Percentiles rank a stretch among this genome's conserved stretches.
phyloP scores from a whole-genome alignment of 2,797 vertebrate species.

The Pterois miles region DNA sequence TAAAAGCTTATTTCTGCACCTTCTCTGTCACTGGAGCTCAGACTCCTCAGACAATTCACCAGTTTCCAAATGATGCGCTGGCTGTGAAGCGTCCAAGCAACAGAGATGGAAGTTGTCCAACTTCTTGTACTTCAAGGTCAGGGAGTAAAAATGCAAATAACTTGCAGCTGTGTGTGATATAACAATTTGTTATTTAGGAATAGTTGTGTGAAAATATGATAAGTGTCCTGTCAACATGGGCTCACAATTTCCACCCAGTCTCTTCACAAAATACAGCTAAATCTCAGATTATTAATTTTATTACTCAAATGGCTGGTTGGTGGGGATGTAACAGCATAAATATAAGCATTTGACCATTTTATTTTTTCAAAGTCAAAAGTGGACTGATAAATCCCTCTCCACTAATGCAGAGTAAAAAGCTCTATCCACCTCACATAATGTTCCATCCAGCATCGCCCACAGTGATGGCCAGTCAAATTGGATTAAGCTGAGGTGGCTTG shows the following conservation, averaged over 20 bases:
- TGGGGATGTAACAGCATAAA: constrained; percentile 38
- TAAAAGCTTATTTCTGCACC: constrained; percentile 79
- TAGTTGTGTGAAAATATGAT: neutral
- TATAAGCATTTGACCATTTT: constrained; percentile 65
- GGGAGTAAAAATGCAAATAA: neutral
- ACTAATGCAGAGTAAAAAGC: constrained; percentile 80
- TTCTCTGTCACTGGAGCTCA: constrained; percentile 69
- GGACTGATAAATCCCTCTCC: constrained; percentile 73
- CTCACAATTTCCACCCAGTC: neutral
- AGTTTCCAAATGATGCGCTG: constrained; percentile 63
- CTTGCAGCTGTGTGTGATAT: neutral
- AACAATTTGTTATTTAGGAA: neutral
- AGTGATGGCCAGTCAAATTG: constrained; percentile 88
- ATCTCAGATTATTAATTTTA: constrained; percentile 47
- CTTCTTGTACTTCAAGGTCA: constrained; percentile 50
- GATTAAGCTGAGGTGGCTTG: constrained; percentile 85
- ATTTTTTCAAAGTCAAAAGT: constrained; percentile 69
- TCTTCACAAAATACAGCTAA: constrained; percentile 5
- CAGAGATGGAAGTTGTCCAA: constrained; percentile 51
- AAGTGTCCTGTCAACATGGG: neutral
- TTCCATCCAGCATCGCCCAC: constrained; percentile 82
- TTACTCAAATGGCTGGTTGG: constrained; percentile 24
- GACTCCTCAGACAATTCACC: constrained; percentile 69
- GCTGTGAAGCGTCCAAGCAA: constrained; percentile 48
- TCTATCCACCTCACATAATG: constrained; percentile 81